Conservation (phyloP, 2,797 vertebrate species). For the Amphiprion clarkii region DNA sequence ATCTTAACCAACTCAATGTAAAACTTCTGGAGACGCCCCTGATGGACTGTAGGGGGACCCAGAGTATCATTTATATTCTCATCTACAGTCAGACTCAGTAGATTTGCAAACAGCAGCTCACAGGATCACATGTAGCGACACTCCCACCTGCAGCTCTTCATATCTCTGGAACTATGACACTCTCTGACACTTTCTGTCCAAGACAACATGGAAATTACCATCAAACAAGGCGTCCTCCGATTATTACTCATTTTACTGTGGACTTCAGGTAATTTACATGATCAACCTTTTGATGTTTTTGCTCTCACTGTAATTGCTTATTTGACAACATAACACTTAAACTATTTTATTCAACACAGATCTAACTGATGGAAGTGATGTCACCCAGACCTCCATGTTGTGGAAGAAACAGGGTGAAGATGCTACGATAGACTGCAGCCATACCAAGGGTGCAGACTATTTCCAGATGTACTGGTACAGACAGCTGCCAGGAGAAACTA, state of each 20-base stretch:
- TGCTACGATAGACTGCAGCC: conserved; percentile 57
- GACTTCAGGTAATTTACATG: neutral
- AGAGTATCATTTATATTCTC: no score
- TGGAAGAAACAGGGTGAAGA: neutral
- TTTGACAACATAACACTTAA: no score
- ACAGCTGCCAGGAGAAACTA: conserved; percentile 32
- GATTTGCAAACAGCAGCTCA: no score
- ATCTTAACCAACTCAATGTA: no score
- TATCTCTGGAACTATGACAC: neutral
- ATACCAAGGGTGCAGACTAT: neutral
- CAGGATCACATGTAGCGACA: neutral
- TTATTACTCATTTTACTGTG: neutral
- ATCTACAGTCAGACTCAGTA: no score
- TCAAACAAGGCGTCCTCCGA: no score
- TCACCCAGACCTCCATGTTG: conserved; percentile 32
- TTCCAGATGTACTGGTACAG: conserved; percentile 67
- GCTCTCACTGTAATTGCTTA: no score
- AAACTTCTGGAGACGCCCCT: no score
- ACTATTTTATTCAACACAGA: no score
- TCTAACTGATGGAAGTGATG: conserved; percentile 16
- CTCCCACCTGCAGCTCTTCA: neutral
- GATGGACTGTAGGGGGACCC: no score
- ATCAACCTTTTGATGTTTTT: no score
- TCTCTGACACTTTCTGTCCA: no score
- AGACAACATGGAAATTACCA: neutral